phyloP scores from a whole-genome alignment of 2,113 vertebrate species.

The Triplophysa tibetana region DNA sequence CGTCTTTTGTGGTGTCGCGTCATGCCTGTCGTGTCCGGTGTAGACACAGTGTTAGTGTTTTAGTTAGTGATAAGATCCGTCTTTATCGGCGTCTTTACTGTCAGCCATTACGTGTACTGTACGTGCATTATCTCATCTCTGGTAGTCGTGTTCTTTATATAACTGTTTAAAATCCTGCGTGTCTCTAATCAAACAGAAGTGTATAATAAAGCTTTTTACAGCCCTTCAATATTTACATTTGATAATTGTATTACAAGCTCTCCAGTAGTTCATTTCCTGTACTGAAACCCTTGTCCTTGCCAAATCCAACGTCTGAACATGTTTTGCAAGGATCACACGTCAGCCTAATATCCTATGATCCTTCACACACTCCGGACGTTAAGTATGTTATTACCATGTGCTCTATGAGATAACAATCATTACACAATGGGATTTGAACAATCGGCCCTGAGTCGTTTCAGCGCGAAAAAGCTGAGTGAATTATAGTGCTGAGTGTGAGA shows the following conservation, averaged over 20 bases:
- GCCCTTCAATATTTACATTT: conserved; percentile 23
- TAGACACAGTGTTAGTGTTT: no score
- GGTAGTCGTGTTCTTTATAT: neutral
- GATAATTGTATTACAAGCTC: neutral
- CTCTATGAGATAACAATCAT: neutral
- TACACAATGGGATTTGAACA: conserved; percentile 27
- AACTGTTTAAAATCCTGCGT: neutral
- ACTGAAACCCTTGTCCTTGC: neutral
- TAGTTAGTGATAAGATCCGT: no score
- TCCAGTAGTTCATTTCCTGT: conserved; percentile 1
- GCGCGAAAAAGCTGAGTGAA: conserved; percentile 38
- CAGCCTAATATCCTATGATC: neutral
- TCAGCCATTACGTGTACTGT: no score
- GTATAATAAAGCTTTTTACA: neutral
- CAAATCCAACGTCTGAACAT: neutral
- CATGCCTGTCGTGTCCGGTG: no score
- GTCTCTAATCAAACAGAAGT: conserved; percentile 24
- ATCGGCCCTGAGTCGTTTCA: neutral
- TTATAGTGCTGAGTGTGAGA: conserved; percentile 7
- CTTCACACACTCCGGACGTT: neutral
- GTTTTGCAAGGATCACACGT: conserved; percentile 1
- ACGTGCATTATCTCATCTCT: no score
- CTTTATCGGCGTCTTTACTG: no score
- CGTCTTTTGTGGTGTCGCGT: no score
- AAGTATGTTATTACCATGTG: neutral